These are phyloP conservation scores for Sanderia malayensis DNA, from an alignment of 30 jellyfish, hydroid and myxozoan species.

Conservation along the genomic window DNA sequence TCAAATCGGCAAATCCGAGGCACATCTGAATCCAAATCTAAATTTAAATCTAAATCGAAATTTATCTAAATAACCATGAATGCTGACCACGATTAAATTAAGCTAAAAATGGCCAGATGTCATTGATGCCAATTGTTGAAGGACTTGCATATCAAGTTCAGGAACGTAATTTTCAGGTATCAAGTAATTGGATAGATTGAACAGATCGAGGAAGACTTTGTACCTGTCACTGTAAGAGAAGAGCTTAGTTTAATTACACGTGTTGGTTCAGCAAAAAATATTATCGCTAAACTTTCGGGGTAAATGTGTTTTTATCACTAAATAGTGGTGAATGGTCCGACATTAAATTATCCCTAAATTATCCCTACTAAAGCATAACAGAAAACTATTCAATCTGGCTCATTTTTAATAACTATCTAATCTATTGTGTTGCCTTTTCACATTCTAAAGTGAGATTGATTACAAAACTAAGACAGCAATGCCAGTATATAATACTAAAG, in stretches of 20 bases:
- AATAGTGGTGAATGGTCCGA: not conserved
- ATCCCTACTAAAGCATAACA: too few relatives aligned
- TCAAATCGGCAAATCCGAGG: too few relatives aligned
- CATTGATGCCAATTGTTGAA: constrained; percentile 32
- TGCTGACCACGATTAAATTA: too few relatives aligned
- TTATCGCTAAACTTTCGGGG: not conserved
- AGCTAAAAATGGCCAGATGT: constrained; percentile 44
- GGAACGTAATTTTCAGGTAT: constrained; percentile 70
- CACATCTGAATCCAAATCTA: too few relatives aligned
- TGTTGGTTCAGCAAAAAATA: not conserved
- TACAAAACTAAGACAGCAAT: too few relatives aligned
- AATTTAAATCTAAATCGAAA: too few relatives aligned
- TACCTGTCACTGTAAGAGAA: constrained; percentile 70
- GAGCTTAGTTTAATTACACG: not conserved
- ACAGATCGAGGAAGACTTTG: constrained; percentile 78
- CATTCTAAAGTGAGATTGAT: too few relatives aligned
- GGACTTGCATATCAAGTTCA: constrained; percentile 44
- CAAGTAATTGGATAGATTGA: constrained; percentile 77
- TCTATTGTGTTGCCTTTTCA: too few relatives aligned
- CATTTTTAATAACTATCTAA: too few relatives aligned
- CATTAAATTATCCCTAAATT: not conserved
- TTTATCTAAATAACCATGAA: too few relatives aligned
- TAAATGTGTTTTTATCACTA: not conserved
- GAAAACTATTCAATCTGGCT: not conserved
- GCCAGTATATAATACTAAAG: too few relatives aligned